Base-by-base conservation (phyloP, 2,113 vertebrate species). In the Lepisosteus osseus region DNA sequence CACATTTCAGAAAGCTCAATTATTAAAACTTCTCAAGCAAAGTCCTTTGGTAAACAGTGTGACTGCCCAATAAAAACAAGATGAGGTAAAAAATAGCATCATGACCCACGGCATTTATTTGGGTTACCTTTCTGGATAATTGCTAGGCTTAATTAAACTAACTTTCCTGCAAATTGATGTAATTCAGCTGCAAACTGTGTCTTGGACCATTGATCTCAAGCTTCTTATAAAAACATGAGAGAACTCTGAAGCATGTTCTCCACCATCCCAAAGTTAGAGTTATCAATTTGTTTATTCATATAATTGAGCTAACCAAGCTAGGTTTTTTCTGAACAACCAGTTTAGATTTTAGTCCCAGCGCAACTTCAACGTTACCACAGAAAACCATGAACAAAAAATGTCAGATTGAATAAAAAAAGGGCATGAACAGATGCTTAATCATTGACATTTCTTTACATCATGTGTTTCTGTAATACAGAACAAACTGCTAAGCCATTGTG, bases 1-100 rank as follows among this genome's bases (percentile, higher is more conserved):
- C 56, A 44, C 54, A 67, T 65, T 44, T 73, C 7, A 75, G 54
- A 69, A n/a, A 55, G n/a, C 72, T 70, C 76, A 79, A 82, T 76
- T 68, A 69, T 65, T 83, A 83, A 40, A 63, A 7, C 56, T 65
- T 72, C 68, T 72, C 70, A n/a, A 76, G 41, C 51, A 69, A 70
- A 15, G 9, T 43, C 56, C 17, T 69, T 15, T 57, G 68, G 17
- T 63, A 54, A 55, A 57, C 65, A 40, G 65, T 63, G 56, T 44
- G 17, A 59, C 51, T 61, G 42, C 15, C 13, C 42, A 42, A 47
- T 42, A 13, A n/a, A 65, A 67, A 65, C 55, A 17, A 65, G 79
- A 77, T 73, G 7, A 45, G 15, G 66, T 45, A n/a, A 59, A 45
- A 65, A 66, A 57, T 55, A 61, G 63, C 14, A 70, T 75, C 55